Base-by-base conservation (phyloP, 1,140 invertebrate species). In the Halotydeus destructor region DNA sequence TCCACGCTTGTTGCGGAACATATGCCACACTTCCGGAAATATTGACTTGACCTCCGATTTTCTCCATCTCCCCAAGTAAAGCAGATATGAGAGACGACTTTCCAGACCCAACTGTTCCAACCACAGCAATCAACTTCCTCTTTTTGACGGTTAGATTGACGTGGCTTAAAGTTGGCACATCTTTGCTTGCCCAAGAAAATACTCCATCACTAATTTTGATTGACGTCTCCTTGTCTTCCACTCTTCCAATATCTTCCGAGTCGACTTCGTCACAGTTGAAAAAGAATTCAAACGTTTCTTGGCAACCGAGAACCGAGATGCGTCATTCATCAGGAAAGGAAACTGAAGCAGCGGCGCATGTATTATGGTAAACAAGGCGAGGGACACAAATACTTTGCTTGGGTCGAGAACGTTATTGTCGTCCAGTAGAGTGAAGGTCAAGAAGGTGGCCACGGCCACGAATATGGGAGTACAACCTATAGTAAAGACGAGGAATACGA, bases 1-100 rank as follows among this genome's bases (percentile, higher is more conserved):
- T 62, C 89, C 89, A 97, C 6, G 84, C 69, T 46, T 76, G 75
- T 64, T 97, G 91, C 12, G 76, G 69, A 0, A 86, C 82, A 55
- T 78, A 81, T 14, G 75, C 86, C 56, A 93, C 33, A 19, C 34
- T 44, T 52, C 60, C 60, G 42, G 54, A 53, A 6, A 60, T 56
- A 48, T 58, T 58, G 1, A 68, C 60, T 14, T 43, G 41, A 18
- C 66, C 65, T 30, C 43, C 35, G 2, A 57, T 25, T 48, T 60
- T 61, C 6, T 59, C 53, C 54, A 64, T 55, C 48, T 65, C 63
- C 55, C 63, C 59, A 16, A 63, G 33, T 26, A 65, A 55, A 38
- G 58, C 54, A 36, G 52, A 53, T 3, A 59, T 31, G 18, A 61
- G 47, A 38, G 56, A 57, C 0, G 56, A 55, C 48, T 65, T 66